Evolutionary conservation across 2,888 invertebrate species (phyloP), one percentile per base, ranked within the genome.

Genomic region (Noctua janthina): DNA sequence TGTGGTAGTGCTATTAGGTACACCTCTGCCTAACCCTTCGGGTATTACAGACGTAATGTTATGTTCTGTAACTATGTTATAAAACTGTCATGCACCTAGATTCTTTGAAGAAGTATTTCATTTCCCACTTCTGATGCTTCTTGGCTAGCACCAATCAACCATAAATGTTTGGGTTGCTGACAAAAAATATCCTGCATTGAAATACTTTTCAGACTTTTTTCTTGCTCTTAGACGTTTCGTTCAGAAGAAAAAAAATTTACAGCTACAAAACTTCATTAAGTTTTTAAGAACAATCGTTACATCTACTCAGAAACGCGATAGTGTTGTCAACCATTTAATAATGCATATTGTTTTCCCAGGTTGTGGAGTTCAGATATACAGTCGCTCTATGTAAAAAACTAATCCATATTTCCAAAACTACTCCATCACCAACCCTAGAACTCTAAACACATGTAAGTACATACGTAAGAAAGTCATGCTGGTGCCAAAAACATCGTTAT

Each of bases 401-500:
- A 3, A 54, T 23, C 8, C 54, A 8, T 20, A 8, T 54, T 54
- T 3, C 2, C 6, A 46, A 46, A 54, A 66, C 5, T 10, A 15
- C 15, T 39, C 10, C 0, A 15, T 35, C 13, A 59, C 71, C 89
- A 90, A 54, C 90, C 89, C 85, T 85, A 87, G 39, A 68, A 78
- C 17, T 54, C 39, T 75, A 83, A 85, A 84, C 90, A 89, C 87
- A 91, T 92, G 90, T 90, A 89, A 78, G 89, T 90, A 62, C 73
- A 23, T 54, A 92, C 91, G 89, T 82, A 91, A 86, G 86, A 86
- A 56, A 68, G 66, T 72, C 62, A 83, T 87, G 68, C 68, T 82
- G 91, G 92, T 93, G 94, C 94, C 94, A 93, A 95, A 94, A 94
- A 93, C 92, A 92, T 93, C 87, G 90, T 92, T 92, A 91, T 89